A percentile compares a stretch with the other conserved stretches of the same genome.
Evolutionary conservation across 2,113 vertebrate species (phyloP).

Genomic region (Edolisoma coerulescens): DNA sequence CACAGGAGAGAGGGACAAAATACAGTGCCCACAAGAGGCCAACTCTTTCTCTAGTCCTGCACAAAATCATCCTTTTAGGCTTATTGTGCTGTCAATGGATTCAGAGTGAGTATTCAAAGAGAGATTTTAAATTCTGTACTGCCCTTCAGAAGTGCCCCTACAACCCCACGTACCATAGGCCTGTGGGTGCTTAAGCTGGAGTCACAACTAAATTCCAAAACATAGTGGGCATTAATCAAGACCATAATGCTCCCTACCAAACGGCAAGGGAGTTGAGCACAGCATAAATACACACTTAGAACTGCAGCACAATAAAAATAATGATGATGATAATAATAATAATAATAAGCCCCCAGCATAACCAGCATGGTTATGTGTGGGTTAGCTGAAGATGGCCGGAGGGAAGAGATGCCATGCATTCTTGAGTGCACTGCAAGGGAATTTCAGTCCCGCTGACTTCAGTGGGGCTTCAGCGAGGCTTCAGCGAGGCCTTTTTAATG

Average conservation of each 20-base stretch:
- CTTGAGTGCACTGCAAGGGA: neutral
- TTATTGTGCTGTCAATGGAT: neutral
- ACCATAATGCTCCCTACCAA: neutral
- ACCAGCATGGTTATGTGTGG: neutral
- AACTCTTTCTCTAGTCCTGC: neutral
- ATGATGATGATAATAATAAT: neutral
- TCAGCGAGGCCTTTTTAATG: constrained; percentile 12
- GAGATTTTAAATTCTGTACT: neutral
- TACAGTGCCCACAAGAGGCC: neutral
- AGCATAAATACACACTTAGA: neutral
- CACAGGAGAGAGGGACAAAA: neutral
- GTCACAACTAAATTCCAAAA: neutral
- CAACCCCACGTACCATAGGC: neutral
- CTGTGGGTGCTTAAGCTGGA: neutral
- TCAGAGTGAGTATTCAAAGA: neutral
- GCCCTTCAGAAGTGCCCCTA: neutral
- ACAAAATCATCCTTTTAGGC: neutral
- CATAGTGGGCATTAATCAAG: neutral
- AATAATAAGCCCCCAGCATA: neutral
- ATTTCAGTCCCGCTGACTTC: neutral
- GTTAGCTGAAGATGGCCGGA: neutral
- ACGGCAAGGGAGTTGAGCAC: neutral
- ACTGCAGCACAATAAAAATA: neutral
- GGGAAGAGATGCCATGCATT: constrained; percentile 8
- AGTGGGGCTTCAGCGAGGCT: neutral